Conservation (phyloP, 1,140 invertebrate species). For the Holotrichia oblita region DNA sequence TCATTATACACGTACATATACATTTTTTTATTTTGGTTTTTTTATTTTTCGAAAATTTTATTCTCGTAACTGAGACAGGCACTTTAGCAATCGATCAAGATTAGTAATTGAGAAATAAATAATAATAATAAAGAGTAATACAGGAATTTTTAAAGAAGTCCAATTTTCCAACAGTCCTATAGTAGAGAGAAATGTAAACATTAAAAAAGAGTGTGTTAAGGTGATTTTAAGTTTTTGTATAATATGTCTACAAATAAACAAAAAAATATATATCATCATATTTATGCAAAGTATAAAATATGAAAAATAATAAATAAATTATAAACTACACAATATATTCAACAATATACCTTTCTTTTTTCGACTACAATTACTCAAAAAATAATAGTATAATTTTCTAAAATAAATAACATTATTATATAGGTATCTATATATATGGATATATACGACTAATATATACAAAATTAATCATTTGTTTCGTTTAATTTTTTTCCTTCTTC, state of each 20-base stretch:
- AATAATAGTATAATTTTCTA: constrained; percentile 15
- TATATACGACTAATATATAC: constrained; percentile 27
- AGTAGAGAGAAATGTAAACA: constrained; percentile 12
- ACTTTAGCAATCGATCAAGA: constrained; percentile 15
- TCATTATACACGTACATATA: neutral
- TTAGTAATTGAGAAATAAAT: neutral
- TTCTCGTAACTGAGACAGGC: neutral
- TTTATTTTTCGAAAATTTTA: no score
- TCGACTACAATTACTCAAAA: constrained; percentile 8
- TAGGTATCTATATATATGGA: neutral
- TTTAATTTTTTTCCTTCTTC: neutral
- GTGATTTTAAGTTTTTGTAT: constrained; percentile 2
- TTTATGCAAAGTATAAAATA: constrained; percentile 18
- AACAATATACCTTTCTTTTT: neutral
- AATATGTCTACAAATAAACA: constrained; percentile 19
- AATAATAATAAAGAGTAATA: neutral
- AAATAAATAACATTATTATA: constrained; percentile 24
- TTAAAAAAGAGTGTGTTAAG: constrained; percentile 37
- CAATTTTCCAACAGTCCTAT: constrained; percentile 25
- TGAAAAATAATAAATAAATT: constrained; percentile 35
- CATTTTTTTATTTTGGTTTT: neutral
- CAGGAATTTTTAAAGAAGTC: constrained; percentile 21
- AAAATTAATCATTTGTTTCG: neutral
- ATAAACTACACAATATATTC: constrained; percentile 29
- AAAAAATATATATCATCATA: constrained; percentile 34